Evolutionary conservation across 2,797 vertebrate genomes (phyloP), one percentile per base, ranked within the genome.

Genomic region (Esox lucius): DNA sequence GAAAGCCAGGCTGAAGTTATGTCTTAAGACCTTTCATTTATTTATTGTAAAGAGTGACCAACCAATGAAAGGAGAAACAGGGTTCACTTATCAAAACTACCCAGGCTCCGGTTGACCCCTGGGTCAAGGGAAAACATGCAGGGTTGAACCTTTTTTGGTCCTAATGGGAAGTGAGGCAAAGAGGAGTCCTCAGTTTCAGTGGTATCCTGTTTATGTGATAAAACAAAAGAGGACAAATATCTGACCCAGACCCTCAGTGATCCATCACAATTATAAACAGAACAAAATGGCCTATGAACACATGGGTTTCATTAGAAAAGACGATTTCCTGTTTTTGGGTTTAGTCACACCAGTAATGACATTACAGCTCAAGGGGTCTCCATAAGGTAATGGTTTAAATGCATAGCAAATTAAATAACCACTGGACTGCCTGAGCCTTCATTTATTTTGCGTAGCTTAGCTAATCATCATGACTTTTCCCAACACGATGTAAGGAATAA

Each of bases 31-130:
- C n/a, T n/a, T n/a, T n/a, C n/a, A n/a, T n/a, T n/a, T n/a, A n/a
- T n/a, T n/a, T n/a, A n/a, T n/a, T n/a, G n/a, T n/a, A n/a, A n/a
- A n/a, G n/a, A n/a, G 83, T 61, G 33, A 83, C 76, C 74, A 48
- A 74, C 22, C 77, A 70, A 64, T 3, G 13, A 26, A 46, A 68
- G 19, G 3, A 66, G 69, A 48, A 70, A 70, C 28, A 69, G 74
- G 8, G 42, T 80, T 79, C 75, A 81, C 84, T 88, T 86, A 88
- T 83, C 86, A 73, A 81, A 87, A 78, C 80, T 79, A 84, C 76
- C 84, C 77, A 74, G 69, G 81, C 70, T 39, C 70, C 68, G 81
- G 9, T 49, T 62, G 59, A 62, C 59, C 2, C 2, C 59, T 72
- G n/a, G 72, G 53, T 67, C 15, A 42, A 73, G 64, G 69, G 65